phyloP scores from a whole-genome alignment of 2,888 invertebrate genomes.

The Blastobasis lacticolella region DNA sequence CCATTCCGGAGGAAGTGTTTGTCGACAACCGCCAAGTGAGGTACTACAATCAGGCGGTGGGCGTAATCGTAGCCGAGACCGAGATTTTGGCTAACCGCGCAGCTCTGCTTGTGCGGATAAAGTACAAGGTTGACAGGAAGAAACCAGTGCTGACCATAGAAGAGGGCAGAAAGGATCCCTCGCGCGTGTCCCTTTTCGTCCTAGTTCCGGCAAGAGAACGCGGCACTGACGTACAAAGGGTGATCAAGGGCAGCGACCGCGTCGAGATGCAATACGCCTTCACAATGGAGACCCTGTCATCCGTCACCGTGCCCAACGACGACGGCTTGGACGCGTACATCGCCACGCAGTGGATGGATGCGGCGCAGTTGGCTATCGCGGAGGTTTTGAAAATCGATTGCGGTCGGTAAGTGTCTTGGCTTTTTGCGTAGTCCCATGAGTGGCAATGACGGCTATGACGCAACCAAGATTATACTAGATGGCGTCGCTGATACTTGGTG shows the following conservation, averaged over 20 bases:
- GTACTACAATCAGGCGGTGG: conserved; percentile 76
- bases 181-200: conserved; percentile 23
- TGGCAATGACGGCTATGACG: no score
- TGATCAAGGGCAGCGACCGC: conserved; percentile 72
- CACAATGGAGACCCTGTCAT: conserved; percentile 79
- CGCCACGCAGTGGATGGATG: conserved; percentile 74
- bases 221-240: conserved; percentile 52
- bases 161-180: conserved; percentile 10
- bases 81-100: conserved; percentile 60
- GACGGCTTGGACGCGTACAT: conserved; percentile 78
- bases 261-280: conserved; percentile 79
- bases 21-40: conserved; percentile 50
- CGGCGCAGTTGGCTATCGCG: conserved; percentile 66
- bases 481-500: no score
- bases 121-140: conserved; percentile 41
- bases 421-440: no score
- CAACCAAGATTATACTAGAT: no score
- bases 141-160: conserved; percentile 16
- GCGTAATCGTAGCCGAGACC: conserved; percentile 73
- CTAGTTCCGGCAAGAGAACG: conserved; percentile 38
- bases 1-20: conserved; percentile 38
- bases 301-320: conserved; percentile 76
- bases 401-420: no score
- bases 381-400: conserved; percentile 54
- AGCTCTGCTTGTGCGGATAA: conserved; percentile 59